These are phyloP conservation scores for Myotis daubentonii DNA, from an alignment of 2,797 vertebrate species.

Conservation along the genomic window DNA sequence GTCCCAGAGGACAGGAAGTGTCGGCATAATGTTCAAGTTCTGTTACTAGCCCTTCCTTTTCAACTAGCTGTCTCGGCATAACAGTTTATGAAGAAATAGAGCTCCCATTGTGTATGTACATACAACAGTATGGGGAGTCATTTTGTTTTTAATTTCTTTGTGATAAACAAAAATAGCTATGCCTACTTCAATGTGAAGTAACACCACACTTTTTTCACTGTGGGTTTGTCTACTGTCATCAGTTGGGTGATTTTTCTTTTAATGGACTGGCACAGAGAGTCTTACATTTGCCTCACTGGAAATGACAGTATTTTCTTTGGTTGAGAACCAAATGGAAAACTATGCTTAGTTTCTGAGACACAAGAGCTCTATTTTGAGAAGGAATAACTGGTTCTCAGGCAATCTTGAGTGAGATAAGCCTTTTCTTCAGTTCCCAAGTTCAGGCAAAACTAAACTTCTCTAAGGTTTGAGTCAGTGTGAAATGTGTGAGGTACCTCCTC, in stretches of 20 bases:
- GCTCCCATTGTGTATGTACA: background rate
- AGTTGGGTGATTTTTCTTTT: slow-evolving; percentile 31
- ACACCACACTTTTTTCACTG: slow-evolving; percentile 39
- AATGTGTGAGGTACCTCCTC: background rate
- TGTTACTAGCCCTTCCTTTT: background rate
- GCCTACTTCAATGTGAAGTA: background rate
- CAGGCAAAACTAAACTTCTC: background rate
- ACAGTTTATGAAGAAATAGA: background rate
- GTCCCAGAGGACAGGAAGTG: background rate
- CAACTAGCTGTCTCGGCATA: background rate
- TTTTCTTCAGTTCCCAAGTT: slow-evolving; percentile 40
- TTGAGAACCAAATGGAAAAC: slow-evolving; percentile 70
- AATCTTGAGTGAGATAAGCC: slow-evolving; percentile 55
- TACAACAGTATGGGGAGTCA: background rate
- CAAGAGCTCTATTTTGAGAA: slow-evolving; percentile 55
- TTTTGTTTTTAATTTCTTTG: background rate
- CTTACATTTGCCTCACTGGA: slow-evolving; percentile 68
- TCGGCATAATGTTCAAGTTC: background rate
- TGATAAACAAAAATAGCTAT: slow-evolving; percentile 22
- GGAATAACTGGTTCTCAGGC: slow-evolving; percentile 21
- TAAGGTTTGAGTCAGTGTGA: background rate
- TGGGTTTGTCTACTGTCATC: slow-evolving; percentile 64
- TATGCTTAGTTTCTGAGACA: slow-evolving; percentile 54
- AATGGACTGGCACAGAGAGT: slow-evolving; percentile 61
- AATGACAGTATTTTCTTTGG: slow-evolving; percentile 68